These are phyloP conservation scores for Allygus modestus DNA, from an alignment of 2,888 invertebrate genomes.

Conservation along the genomic window DNA sequence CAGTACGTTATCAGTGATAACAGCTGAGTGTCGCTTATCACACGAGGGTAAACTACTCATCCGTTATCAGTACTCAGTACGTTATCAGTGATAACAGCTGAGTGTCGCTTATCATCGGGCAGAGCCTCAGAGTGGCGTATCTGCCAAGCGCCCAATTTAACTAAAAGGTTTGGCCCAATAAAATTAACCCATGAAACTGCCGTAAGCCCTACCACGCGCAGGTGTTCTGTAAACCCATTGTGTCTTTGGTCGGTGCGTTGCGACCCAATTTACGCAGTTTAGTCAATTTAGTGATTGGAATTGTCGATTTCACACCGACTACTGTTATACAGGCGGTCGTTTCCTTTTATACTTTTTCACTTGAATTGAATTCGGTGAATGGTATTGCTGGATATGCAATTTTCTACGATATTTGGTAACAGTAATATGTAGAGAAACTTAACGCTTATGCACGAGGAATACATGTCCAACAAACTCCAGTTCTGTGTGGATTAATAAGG, in stretches of 20 bases:
- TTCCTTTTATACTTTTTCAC: too few species aligned
- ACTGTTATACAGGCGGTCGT: neutral
- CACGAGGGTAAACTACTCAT: too few species aligned
- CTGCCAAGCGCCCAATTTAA: slow-evolving; percentile 42
- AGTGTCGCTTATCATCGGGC: neutral
- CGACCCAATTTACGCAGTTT: neutral
- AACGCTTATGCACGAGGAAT: too few species aligned
- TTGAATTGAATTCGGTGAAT: too few species aligned
- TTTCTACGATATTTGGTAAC: too few species aligned
- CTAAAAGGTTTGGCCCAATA: slow-evolving; percentile 50
- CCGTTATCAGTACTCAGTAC: neutral
- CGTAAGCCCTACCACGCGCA: slow-evolving; percentile 11
- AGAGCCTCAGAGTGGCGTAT: neutral
- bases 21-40: neutral
- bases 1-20: neutral
- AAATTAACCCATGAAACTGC: slow-evolving; percentile 45
- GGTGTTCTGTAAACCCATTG: slow-evolving; percentile 11
- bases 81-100: neutral
- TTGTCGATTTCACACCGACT: neutral
- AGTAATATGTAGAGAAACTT: too few species aligned
- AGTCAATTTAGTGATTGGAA: neutral
- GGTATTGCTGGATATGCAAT: too few species aligned
- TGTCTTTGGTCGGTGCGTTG: neutral
- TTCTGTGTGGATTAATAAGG: too few species aligned
- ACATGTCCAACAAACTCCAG: too few species aligned